Percentiles rank a stretch among this genome's conserved stretches.
Conservation (phyloP, 2,113 vertebrate species). For the Illadopsis cleaveri region DNA sequence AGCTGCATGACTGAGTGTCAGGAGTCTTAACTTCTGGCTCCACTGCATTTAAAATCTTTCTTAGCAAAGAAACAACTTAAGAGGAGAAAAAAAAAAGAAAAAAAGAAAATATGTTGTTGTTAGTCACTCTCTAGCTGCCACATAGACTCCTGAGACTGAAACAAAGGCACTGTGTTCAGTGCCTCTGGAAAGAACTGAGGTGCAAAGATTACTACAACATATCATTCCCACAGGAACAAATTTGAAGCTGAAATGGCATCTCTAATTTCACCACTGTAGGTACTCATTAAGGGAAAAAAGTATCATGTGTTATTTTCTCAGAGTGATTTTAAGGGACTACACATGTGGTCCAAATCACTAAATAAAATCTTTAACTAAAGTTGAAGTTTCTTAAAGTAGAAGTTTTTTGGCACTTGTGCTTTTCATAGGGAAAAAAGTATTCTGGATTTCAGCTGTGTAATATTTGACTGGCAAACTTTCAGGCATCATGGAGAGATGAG, state of each 20-base stretch:
- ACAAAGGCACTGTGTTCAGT: background rate
- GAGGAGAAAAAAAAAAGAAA: background rate
- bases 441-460: background rate
- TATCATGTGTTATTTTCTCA: background rate
- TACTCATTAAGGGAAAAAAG: background rate
- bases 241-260: background rate
- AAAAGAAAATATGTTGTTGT: background rate
- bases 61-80: background rate
- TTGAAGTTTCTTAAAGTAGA: background rate
- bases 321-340: background rate
- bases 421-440: background rate
- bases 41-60: background rate
- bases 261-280: conserved; percentile 41
- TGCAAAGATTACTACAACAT: background rate
- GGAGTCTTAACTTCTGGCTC: background rate
- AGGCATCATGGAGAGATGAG: background rate
- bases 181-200: background rate
- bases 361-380: background rate
- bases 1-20: background rate
- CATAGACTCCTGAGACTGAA: background rate
- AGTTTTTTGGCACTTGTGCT: background rate
- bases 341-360: background rate
- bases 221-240: background rate
- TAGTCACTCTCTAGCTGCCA: background rate
- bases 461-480: conserved; percentile 11